Conservation (phyloP, 2,113 vertebrate genomes). For the Oreochromis tanganicae region DNA sequence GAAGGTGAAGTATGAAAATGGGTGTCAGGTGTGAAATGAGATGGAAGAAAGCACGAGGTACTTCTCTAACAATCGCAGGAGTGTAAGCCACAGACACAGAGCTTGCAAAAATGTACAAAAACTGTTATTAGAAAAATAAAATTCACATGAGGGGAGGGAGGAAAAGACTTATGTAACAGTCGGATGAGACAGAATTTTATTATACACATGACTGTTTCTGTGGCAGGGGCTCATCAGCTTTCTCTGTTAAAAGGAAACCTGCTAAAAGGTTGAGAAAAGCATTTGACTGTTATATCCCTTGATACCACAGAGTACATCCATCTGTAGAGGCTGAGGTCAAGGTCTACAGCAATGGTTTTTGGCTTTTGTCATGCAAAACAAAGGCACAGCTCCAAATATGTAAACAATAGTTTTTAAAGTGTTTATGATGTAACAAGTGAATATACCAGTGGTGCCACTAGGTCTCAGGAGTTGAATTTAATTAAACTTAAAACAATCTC, state of each 20-base stretch:
- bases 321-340: background rate
- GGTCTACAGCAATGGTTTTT: background rate
- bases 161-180: constrained; percentile 2
- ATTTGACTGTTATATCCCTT: background rate
- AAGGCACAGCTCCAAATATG: background rate
- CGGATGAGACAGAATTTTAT: constrained; percentile 2
- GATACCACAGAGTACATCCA: background rate
- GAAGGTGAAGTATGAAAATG: background rate
- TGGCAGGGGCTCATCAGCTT: background rate
- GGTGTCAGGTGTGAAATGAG: constrained; percentile 35
- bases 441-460: background rate
- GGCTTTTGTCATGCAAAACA: background rate
- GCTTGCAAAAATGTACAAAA: background rate
- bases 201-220: background rate
- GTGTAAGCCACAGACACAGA: background rate
- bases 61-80: background rate
- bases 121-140: background rate
- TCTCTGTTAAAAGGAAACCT: background rate
- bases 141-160: background rate
- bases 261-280: background rate
- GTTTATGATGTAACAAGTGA: background rate
- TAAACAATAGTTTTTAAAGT: background rate
- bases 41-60: background rate
- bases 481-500: background rate
- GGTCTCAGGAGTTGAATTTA: background rate